phyloP scores from a whole-genome alignment of 1,140 invertebrate genomes.

The Himalopsyche phryganea region DNA sequence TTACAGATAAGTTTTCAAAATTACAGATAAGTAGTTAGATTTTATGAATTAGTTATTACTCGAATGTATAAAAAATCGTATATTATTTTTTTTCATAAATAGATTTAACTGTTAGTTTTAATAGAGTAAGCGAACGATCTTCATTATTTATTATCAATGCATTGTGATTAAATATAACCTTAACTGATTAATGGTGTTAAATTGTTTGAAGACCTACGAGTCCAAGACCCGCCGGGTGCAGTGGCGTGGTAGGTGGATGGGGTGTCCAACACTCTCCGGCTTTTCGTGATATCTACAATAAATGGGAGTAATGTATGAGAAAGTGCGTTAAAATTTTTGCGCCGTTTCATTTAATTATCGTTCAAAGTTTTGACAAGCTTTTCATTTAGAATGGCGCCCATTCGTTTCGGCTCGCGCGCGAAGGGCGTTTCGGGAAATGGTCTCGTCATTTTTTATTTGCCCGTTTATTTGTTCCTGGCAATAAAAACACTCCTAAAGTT shows the following conservation, averaged over 20 bases:
- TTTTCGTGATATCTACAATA: constrained; percentile 32
- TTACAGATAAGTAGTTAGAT: no score
- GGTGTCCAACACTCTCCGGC: constrained; percentile 1
- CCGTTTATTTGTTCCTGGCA: not conserved
- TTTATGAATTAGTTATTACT: no score
- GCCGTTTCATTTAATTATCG: constrained; percentile 34
- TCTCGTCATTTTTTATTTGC: constrained; percentile 3
- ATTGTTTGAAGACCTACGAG: no score
- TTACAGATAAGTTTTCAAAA: no score
- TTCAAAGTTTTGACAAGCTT: constrained; percentile 31
- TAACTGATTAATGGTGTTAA: no score
- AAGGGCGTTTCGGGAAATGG: not conserved
- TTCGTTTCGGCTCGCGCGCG: not conserved
- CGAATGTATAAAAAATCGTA: no score
- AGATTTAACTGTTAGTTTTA: no score
- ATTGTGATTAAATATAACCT: no score
- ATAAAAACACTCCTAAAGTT: no score
- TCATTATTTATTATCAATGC: no score
- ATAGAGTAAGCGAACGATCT: no score
- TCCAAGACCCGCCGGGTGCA: not conserved
- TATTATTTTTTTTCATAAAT: no score
- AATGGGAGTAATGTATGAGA: constrained; percentile 29
- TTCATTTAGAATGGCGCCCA: constrained; percentile 25
- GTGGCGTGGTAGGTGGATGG: constrained; percentile 1
- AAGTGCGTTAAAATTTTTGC: constrained; percentile 33